Evolutionary conservation across 2,113 vertebrate genomes (phyloP).

Genomic region (Coturnix japonica): DNA sequence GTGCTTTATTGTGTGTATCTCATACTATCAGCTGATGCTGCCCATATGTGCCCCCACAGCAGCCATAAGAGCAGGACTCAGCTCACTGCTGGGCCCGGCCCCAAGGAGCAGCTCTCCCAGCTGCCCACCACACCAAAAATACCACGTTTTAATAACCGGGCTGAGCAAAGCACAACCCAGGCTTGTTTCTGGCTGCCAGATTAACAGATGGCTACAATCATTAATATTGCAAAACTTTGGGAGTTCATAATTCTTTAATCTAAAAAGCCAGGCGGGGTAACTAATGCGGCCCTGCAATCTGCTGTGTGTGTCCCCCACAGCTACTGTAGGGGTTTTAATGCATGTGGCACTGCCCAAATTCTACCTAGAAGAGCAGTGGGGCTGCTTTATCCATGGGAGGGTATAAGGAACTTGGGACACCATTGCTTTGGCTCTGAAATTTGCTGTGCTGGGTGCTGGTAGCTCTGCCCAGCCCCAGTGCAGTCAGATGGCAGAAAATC

Average conservation of each 20-base stretch:
- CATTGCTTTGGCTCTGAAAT: fast-evolving
- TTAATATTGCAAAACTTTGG: slow-evolving; percentile 46
- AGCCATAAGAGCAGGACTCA: fast-evolving
- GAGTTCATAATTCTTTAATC: slow-evolving; percentile 51
- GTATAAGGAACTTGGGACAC: not conserved
- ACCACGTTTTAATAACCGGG: not conserved
- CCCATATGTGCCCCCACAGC: not conserved
- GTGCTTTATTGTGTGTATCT: too few relatives aligned
- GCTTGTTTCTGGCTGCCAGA: not conserved
- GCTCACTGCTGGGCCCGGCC: fast-evolving
- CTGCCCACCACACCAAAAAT: not conserved
- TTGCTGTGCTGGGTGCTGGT: fast-evolving
- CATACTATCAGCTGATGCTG: not conserved
- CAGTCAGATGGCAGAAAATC: not conserved
- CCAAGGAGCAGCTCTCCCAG: fast-evolving
- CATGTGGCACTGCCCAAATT: not conserved
- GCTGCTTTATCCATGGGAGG: not conserved
- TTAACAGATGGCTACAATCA: slow-evolving; percentile 49
- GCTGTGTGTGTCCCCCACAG: not conserved
- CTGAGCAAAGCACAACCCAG: not conserved
- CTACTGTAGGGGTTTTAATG: not conserved
- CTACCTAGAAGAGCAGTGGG: not conserved
- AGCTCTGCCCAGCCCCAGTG: fast-evolving
- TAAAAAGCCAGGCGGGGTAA: not conserved
- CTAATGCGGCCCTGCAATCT: not conserved